These are phyloP conservation scores for Hylaea fasciaria DNA, from an alignment of 2,888 invertebrate species.

Conservation along the genomic window DNA sequence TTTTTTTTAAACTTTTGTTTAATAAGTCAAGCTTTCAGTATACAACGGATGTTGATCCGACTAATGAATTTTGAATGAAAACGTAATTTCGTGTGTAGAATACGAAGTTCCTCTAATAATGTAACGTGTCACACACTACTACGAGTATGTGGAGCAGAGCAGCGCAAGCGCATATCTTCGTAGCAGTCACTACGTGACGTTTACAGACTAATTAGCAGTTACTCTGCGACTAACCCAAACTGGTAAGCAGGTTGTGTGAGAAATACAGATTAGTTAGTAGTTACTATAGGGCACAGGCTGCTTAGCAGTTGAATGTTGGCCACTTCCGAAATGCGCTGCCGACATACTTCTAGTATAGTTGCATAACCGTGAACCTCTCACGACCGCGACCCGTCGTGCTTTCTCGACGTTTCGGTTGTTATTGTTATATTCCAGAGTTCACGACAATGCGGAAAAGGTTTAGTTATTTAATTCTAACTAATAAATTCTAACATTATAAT, in stretches of 20 bases:
- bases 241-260: constrained; percentile 3
- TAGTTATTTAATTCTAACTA: no score
- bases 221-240: constrained; percentile 2
- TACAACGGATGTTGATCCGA: no score
- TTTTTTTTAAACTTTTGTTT: no score
- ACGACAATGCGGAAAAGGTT: neutral
- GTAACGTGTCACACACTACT: constrained; percentile 9
- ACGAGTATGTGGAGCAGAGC: constrained; percentile 12
- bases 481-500: no score
- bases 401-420: constrained; percentile 38
- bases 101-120: neutral
- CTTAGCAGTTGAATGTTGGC: constrained; percentile 35
- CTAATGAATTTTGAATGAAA: no score
- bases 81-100: neutral
- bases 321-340: constrained; percentile 68
- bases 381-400: constrained; percentile 48
- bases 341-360: constrained; percentile 51
- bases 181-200: constrained; percentile 30
- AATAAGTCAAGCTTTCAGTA: no score
- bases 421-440: constrained; percentile 18
- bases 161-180: constrained; percentile 9
- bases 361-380: constrained; percentile 56
- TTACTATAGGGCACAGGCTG: constrained; percentile 1
- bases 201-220: constrained; percentile 7
- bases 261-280: constrained; percentile 1